These are phyloP conservation scores for Pseudolycoriella hygida DNA, from an alignment of 2,888 invertebrate genomes.

Conservation along the genomic window DNA sequence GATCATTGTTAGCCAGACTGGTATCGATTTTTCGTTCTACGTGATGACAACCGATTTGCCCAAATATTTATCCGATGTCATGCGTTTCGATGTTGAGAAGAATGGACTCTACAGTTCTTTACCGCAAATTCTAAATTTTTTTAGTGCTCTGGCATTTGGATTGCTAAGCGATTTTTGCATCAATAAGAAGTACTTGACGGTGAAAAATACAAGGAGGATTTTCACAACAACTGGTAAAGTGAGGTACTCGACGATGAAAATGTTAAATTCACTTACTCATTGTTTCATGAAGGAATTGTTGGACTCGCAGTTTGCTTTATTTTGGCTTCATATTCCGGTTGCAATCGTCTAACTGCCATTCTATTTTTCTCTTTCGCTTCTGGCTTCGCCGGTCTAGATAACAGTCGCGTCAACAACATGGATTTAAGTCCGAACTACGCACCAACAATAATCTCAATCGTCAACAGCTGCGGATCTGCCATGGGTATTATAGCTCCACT, in stretches of 20 bases:
- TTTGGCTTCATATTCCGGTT: slow-evolving; percentile 50
- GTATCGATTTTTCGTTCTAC: too few species aligned
- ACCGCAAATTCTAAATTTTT: slow-evolving; percentile 49
- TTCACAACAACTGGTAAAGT: slow-evolving; percentile 40
- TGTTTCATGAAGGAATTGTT: slow-evolving; percentile 33
- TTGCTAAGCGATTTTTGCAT: slow-evolving; percentile 44
- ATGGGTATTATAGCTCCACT: slow-evolving; percentile 53
- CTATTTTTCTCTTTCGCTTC: slow-evolving; percentile 36
- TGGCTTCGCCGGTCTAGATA: too few species aligned
- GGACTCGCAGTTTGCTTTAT: slow-evolving; percentile 50
- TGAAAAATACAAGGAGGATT: slow-evolving; percentile 31
- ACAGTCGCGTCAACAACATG: slow-evolving; percentile 35
- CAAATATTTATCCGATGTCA: too few species aligned
- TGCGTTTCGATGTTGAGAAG: slow-evolving; percentile 18
- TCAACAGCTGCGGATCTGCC: slow-evolving; percentile 30
- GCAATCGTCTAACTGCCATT: slow-evolving; percentile 40
- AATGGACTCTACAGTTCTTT: slow-evolving; percentile 44
- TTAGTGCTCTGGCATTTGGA: slow-evolving; percentile 44
- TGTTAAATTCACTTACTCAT: background rate
- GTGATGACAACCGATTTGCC: too few species aligned
- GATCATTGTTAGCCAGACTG: slow-evolving; percentile 24
- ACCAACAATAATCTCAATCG: slow-evolving; percentile 47
- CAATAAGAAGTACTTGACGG: slow-evolving; percentile 31
- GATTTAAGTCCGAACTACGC: slow-evolving; percentile 49
- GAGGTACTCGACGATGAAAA: too few species aligned